Base-by-base conservation (phyloP, 2,797 vertebrate genomes). In the Pachyuromys duprasi region DNA sequence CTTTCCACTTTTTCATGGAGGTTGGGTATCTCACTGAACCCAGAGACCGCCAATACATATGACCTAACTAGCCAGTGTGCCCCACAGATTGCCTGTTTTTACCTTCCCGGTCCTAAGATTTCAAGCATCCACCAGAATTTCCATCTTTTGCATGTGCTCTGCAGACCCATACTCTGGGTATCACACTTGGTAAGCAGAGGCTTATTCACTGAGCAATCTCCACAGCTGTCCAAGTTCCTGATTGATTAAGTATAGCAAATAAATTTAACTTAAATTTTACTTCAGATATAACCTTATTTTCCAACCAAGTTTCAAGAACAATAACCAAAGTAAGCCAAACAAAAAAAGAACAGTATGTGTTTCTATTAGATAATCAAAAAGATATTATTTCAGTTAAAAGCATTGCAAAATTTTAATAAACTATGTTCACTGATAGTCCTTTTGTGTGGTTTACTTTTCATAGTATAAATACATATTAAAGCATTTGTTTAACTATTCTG, bases 231-330 rank as follows among this genome's bases (percentile, higher is more conserved):
- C 18, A 84, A 49, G 24, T 53, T 15, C 20, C 33, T 55, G 53
- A 53, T 24, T 20, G 6, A 4, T 65, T 81, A 11, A 5, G 39
- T 60, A 6, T 24, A 8, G 28, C 4, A 86, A 12, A 28, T 74
- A 95, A 26, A n/a, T 80, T 78, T 86, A 55, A 42, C 86, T 89
- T 90, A 76, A 67, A 67, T 57, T 70, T 55, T 83, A 84, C 28
- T 75, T 55, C 8, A 62, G 14, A 28, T 94, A 67, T 57, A 90
- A 49, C 9, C 6, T 55, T 57, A 80, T 55, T 80, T 89, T 90
- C 8, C 76, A 82, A 36, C 1, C 33, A 78, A 18, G 1, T 74
- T 90, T 75, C 20, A 67, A 94, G 0, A 90, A 33, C 6, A 15
- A 76, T 75, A 8, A 7, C 11, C 82, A 91, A 83, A 69, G 82